Conservation (phyloP, 1,140 invertebrate genomes). For the Drosophila chauvacae region DNA sequence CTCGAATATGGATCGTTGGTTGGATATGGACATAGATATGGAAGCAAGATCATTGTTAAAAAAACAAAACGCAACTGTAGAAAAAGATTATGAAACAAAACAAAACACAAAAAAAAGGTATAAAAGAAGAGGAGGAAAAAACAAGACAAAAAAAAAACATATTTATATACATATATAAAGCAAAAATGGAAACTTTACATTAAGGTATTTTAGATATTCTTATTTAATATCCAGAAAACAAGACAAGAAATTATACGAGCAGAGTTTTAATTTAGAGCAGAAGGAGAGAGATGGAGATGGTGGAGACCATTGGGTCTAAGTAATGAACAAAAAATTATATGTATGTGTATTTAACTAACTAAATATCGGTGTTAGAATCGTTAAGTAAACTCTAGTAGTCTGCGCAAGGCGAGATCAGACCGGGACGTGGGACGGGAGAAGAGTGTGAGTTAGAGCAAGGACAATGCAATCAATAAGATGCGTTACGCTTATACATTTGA, state of each 20-base stretch:
- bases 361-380: constrained; percentile 76
- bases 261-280: constrained; percentile 68
- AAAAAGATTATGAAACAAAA: constrained; percentile 40
- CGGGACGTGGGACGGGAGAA: too few species aligned
- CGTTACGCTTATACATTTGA: background rate
- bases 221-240: constrained; percentile 84
- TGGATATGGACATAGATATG: constrained; percentile 23
- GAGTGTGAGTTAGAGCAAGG: background rate
- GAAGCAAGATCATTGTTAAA: constrained; percentile 68
- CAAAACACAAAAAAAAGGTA: constrained; percentile 20
- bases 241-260: constrained; percentile 52
- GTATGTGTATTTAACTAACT: constrained; percentile 69
- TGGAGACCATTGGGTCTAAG: constrained; percentile 34
- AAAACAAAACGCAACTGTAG: constrained; percentile 56
- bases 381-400: constrained; percentile 55
- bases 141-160: constrained; percentile 55
- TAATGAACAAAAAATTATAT: constrained; percentile 25
- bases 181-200: constrained; percentile 43
- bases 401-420: constrained; percentile 28
- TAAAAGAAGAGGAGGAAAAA: constrained; percentile 26
- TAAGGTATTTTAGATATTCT: constrained; percentile 85
- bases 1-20: constrained; percentile 28
- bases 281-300: constrained; percentile 42
- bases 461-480: background rate
- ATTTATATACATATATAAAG: constrained; percentile 75